These are phyloP conservation scores for Hemicordylus capensis DNA, from an alignment of 2,113 vertebrate species.

Conservation along the genomic window DNA sequence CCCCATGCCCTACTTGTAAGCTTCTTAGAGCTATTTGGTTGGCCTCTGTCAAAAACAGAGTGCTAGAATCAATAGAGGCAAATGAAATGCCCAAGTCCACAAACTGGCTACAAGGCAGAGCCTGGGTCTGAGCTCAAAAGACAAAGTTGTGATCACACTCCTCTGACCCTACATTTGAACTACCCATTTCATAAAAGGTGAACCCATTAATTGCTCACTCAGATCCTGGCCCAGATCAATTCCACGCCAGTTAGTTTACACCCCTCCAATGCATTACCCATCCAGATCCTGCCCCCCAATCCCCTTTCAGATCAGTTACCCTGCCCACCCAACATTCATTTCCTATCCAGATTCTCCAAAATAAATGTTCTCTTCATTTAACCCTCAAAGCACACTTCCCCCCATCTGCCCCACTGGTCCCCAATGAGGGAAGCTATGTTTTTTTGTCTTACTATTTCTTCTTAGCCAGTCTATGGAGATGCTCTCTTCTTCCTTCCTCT, in stretches of 20 bases:
- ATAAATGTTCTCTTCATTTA: background rate
- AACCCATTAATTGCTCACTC: background rate
- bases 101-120: no score
- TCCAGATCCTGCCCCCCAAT: no score
- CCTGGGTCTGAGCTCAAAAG: no score
- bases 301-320: no score
- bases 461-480: background rate
- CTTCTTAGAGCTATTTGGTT: background rate
- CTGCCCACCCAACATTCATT: no score
- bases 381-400: background rate
- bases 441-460: background rate
- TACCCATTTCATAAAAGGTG: background rate
- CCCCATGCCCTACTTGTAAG: background rate
- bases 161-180: background rate
- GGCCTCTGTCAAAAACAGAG: background rate
- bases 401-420: background rate
- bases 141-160: background rate
- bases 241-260: background rate
- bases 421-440: background rate
- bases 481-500: background rate
- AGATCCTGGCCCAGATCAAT: background rate
- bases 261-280: background rate
- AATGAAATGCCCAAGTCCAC: accelerated
- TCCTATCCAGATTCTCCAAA: background rate
- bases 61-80: background rate